Percentiles rank a stretch among this genome's conserved stretches.
Conservation (phyloP, 2,888 invertebrate genomes). For the Cheilosia grossa region DNA sequence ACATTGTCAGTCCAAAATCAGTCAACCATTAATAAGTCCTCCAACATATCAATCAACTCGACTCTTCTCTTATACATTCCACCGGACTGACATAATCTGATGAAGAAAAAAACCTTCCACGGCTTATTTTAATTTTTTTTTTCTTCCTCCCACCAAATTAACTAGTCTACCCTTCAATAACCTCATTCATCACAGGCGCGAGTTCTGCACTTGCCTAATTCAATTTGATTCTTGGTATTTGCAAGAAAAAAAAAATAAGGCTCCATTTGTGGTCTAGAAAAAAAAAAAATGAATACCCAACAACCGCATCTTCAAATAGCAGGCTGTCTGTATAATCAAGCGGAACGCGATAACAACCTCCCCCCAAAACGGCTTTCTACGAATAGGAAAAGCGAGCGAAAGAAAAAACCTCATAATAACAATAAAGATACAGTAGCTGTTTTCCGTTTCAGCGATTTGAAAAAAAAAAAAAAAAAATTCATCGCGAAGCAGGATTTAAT, state of each 20-base stretch:
- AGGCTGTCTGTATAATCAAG: constrained; percentile 65
- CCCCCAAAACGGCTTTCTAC: constrained; percentile 31
- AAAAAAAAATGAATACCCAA: constrained; percentile 66
- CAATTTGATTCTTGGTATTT: constrained; percentile 45
- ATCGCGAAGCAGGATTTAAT: constrained; percentile 69
- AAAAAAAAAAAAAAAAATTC: constrained; percentile 64
- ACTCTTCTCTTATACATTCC: background rate
- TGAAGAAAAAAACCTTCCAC: constrained; percentile 12
- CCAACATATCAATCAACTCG: constrained; percentile 47
- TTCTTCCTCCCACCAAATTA: constrained; percentile 22
- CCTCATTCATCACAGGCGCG: constrained; percentile 42
- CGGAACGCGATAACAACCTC: constrained; percentile 61
- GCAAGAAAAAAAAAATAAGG: constrained; percentile 22
- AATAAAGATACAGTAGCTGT: constrained; percentile 65
- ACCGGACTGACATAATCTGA: constrained; percentile 39
- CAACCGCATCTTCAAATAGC: constrained; percentile 62
- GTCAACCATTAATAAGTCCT: constrained; percentile 6
- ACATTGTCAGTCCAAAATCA: background rate
- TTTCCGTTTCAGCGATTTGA: constrained; percentile 68
- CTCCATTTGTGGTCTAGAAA: constrained; percentile 56
- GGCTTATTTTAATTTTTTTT: constrained; percentile 1
- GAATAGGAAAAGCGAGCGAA: background rate
- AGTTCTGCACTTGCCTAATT: constrained; percentile 42
- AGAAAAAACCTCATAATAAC: constrained; percentile 48
- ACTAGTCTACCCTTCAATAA: constrained; percentile 22